Base-by-base conservation (phyloP, 2,113 vertebrate species). In the Dipodomys ordii region DNA sequence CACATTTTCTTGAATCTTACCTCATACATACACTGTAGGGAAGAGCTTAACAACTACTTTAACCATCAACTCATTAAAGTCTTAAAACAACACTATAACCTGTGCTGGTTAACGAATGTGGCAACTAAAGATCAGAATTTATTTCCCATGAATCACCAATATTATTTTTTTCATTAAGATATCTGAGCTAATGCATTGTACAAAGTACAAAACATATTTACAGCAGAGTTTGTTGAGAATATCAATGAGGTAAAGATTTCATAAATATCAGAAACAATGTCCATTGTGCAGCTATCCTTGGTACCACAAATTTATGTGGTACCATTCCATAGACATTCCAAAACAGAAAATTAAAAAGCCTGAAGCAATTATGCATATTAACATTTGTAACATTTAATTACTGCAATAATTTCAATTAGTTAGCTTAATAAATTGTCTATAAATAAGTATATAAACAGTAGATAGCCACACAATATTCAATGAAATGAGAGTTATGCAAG, bases 331-430 rank as follows among this genome's bases (percentile, higher is more conserved):
- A 91, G 64, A 77, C 8, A 65, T 84, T 80, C 9, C 11, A 84
- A 88, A 76, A 73, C 9, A 83, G 53, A 65, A 78, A 64, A 20
- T 79, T 92, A 86, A 67, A 80, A 79, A 74, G 39, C 57, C n/a
- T 83, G 44, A 73, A 80, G 60, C 62, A 80, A 76, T 65, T 87
- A 71, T 60, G 23, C n/a, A 27, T 20, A 84, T 64, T 92, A 83
- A 87, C 35, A 9, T 93, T 84, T 74, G 73, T 49, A 90, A 28
- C 80, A 96, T 83, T 88, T 91, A 91, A 94, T 81, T 91, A 80
- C 44, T 69, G 22, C 23, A 76, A 74, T 80, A 88, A 88, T 91
- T 32, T 64, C 83, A 87, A 78, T 94, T 69, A 74, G 62, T 73
- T 71, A n/a, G 93, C 49, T 68, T 91, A 71, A 76, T 93, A 91